These are phyloP conservation scores for Lithobates pipiens DNA, from an alignment of 2,797 vertebrate species.

Conservation along the genomic window DNA sequence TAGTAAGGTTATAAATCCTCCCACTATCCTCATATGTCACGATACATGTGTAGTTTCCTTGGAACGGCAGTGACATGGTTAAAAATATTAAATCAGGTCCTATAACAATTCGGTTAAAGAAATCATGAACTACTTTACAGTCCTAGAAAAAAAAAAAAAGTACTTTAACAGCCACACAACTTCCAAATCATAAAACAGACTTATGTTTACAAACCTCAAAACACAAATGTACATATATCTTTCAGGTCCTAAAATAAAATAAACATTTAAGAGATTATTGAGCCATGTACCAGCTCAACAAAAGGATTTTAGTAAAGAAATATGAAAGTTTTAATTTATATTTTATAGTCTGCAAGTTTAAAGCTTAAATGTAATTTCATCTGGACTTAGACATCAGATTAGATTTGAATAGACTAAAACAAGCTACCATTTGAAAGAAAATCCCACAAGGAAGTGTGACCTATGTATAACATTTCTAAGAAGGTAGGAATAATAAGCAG, in stretches of 20 bases:
- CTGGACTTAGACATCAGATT: conserved; percentile 25
- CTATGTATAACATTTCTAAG: conserved; percentile 54
- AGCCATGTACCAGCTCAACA: background rate
- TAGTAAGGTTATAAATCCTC: conserved; percentile 78
- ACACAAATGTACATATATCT: background rate
- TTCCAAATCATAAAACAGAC: background rate
- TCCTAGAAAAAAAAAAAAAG: conserved; percentile 65
- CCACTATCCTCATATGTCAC: conserved; percentile 79
- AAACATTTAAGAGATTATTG: background rate
- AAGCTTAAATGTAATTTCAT: conserved; percentile 33
- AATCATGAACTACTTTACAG: conserved; percentile 71
- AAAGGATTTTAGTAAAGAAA: background rate
- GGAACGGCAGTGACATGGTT: conserved; percentile 63
- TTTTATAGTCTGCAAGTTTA: conserved; percentile 31
- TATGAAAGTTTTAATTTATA: conserved; percentile 12
- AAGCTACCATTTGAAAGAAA: conserved; percentile 30
- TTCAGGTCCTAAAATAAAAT: background rate
- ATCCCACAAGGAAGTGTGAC: conserved; percentile 52
- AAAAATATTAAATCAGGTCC: conserved; percentile 73
- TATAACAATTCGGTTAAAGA: conserved; percentile 63
- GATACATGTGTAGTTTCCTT: conserved; percentile 83
- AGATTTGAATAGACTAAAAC: conserved; percentile 4
- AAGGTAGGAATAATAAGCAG: conserved; percentile 32
- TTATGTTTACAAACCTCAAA: background rate
- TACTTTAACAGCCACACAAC: background rate